These are phyloP conservation scores for Poecilia velifera DNA, from an alignment of 2,797 vertebrate genomes.

Conservation along the genomic window DNA sequence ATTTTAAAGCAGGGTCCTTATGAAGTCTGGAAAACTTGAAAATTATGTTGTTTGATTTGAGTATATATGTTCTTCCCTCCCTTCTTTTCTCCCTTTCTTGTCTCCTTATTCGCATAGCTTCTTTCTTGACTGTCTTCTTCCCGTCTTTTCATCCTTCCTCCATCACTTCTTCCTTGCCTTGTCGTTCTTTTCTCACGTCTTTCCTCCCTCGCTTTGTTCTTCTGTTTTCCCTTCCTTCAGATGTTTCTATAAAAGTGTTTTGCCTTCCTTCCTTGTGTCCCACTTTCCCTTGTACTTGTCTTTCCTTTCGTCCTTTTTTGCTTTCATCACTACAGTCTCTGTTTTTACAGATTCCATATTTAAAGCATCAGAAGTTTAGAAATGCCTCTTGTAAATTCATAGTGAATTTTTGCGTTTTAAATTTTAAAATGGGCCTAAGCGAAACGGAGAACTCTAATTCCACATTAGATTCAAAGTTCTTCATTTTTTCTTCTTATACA, in stretches of 20 bases:
- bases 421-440: background rate
- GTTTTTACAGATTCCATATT: background rate
- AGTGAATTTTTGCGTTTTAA: background rate
- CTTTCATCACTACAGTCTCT: background rate
- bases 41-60: background rate
- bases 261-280: background rate
- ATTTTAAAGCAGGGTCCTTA: background rate
- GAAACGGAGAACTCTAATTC: background rate
- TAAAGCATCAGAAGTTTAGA: background rate
- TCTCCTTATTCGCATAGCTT: background rate
- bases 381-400: background rate
- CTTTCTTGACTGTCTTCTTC: background rate
- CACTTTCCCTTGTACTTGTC: background rate
- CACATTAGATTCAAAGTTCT: background rate
- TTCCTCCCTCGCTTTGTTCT: background rate
- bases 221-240: background rate
- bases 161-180: background rate
- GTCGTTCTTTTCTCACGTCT: background rate
- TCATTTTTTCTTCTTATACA: background rate
- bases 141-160: background rate
- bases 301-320: background rate
- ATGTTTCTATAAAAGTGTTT: background rate
- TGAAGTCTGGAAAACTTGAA: background rate
- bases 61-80: background rate
- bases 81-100: background rate